These are phyloP conservation scores for Stramonita haemastoma DNA, from an alignment of 2,888 invertebrate species.

Conservation along the genomic window DNA sequence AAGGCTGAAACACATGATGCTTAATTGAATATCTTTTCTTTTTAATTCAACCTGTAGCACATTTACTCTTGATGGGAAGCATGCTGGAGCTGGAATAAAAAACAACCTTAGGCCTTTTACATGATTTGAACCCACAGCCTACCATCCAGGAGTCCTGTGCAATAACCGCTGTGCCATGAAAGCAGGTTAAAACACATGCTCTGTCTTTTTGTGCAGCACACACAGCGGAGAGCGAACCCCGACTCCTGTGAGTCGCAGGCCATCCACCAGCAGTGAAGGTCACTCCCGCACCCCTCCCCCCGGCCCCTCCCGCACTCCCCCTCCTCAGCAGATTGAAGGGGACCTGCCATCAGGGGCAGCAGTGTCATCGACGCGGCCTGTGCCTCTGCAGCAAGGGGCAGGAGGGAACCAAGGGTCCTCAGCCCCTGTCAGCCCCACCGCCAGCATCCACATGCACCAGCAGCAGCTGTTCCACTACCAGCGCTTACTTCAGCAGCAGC, in stretches of 20 bases:
- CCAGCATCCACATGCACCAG: constrained; percentile 39
- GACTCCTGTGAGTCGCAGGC: neutral
- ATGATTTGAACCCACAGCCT: too few relatives aligned
- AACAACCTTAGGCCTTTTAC: too few relatives aligned
- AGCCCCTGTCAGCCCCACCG: constrained; percentile 23
- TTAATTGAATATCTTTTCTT: too few relatives aligned
- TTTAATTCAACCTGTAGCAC: too few relatives aligned
- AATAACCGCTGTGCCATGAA: too few relatives aligned
- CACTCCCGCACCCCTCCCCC: constrained; percentile 26
- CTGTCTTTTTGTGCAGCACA: neutral
- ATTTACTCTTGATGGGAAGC: too few relatives aligned
- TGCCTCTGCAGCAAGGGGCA: neutral
- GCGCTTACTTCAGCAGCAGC: constrained; percentile 21
- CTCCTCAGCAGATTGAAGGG: constrained; percentile 15
- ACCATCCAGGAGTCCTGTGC: too few relatives aligned
- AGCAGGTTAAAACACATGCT: too few relatives aligned
- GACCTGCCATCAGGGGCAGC: neutral
- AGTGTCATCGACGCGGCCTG: neutral
- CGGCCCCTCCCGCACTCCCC: constrained; percentile 8
- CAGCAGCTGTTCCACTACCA: constrained; percentile 43
- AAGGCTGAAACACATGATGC: too few relatives aligned
- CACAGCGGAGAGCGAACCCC: constrained; percentile 7
- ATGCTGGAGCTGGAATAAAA: too few relatives aligned
- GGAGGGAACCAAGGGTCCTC: neutral
- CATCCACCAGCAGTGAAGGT: neutral